Percentiles rank a stretch among this genome's conserved stretches.
phyloP scores from a whole-genome alignment of 2,113 vertebrate species.

The Podiceps cristatus region DNA sequence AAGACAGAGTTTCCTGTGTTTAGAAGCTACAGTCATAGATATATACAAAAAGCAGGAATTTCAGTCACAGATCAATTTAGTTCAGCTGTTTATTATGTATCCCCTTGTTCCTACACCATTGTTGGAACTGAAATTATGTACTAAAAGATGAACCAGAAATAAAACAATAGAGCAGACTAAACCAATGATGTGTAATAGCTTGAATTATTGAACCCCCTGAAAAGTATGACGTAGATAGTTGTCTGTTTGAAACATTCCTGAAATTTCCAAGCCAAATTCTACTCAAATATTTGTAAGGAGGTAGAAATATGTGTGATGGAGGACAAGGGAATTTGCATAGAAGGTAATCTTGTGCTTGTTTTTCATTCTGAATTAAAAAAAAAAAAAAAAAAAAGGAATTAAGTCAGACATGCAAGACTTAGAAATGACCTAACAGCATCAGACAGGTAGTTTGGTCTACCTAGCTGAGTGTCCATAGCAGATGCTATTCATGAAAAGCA shows the following conservation, averaged over 20 bases:
- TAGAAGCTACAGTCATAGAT: neutral
- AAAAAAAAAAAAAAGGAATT: neutral
- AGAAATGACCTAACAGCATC: neutral
- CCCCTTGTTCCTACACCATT: neutral
- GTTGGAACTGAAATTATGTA: slow-evolving; percentile 1
- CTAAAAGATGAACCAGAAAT: neutral
- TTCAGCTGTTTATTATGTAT: neutral
- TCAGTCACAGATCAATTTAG: neutral
- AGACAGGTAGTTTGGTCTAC: neutral
- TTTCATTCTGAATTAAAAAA: neutral
- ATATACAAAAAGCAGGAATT: neutral
- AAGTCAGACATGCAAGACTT: neutral
- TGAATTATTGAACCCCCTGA: neutral
- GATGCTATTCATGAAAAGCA: neutral
- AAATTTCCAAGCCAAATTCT: neutral
- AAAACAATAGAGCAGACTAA: neutral
- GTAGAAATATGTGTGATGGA: neutral
- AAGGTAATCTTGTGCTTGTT: neutral
- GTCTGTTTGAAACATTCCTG: neutral
- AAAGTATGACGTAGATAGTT: neutral
- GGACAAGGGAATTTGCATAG: neutral
- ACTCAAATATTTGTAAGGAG: neutral
- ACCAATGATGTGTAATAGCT: neutral
- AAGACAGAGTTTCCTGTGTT: slow-evolving; percentile 25
- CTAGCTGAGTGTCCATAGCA: neutral